phyloP scores from a whole-genome alignment of 1,140 invertebrate genomes.

The Cherax quadricarinatus region DNA sequence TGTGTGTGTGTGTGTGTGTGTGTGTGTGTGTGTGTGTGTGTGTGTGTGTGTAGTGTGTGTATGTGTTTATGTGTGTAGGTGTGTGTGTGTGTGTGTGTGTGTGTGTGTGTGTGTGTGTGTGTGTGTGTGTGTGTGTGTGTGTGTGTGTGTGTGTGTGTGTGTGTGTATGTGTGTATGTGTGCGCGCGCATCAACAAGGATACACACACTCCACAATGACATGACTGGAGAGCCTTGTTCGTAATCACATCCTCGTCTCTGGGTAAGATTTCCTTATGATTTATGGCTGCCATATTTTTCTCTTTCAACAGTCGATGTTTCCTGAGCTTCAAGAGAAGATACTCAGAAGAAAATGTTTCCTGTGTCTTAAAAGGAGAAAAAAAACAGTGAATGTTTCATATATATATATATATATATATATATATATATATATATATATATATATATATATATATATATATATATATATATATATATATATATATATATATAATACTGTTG shows the following conservation, averaged over 20 bases:
- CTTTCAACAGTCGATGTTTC: not conserved
- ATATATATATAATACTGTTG: too few relatives aligned
- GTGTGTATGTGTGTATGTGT: not conserved
- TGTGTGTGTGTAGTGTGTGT: too few relatives aligned
- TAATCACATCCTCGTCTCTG: not conserved
- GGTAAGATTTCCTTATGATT: not conserved
- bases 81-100: not conserved
- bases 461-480: too few relatives aligned
- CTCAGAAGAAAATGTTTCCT: too few relatives aligned
- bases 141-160: not conserved
- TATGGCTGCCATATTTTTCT: not conserved
- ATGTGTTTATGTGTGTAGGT: too few relatives aligned
- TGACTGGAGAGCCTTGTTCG: not conserved
- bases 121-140: not conserved
- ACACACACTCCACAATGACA: not conserved
- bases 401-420: too few relatives aligned
- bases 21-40: too few relatives aligned
- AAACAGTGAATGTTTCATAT: too few relatives aligned
- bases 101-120: conserved; percentile 11
- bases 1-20: too few relatives aligned
- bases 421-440: too few relatives aligned
- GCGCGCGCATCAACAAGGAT: not conserved
- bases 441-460: too few relatives aligned
- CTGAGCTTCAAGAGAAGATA: not conserved
- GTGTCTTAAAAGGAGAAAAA: too few relatives aligned